A percentile compares a stretch with the other conserved stretches of the same genome.
These are phyloP conservation scores for Acanthoscelides obtectus DNA, from an alignment of 2,888 invertebrate species.

Conservation along the genomic window DNA sequence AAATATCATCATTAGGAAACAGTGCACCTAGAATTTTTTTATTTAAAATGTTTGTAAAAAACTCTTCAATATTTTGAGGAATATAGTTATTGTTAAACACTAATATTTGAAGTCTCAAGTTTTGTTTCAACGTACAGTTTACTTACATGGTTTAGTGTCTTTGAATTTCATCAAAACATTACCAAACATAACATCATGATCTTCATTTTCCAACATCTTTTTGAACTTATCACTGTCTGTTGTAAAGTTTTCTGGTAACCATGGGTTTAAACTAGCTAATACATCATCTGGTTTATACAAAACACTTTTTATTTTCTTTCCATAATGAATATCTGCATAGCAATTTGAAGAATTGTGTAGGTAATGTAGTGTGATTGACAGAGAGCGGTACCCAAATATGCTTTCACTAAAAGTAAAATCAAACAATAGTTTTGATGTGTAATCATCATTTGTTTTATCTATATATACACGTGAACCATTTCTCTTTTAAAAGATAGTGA, in stretches of 20 bases:
- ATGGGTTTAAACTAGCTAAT: conserved; percentile 30
- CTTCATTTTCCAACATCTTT: conserved; percentile 28
- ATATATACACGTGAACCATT: too few species aligned
- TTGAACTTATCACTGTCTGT: conserved; percentile 29
- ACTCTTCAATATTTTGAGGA: too few species aligned
- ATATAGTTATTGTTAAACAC: too few species aligned
- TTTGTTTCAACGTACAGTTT: conserved; percentile 2
- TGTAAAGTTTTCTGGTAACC: conserved; percentile 38
- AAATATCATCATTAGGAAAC: conserved; percentile 30
- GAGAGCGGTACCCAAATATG: conserved; percentile 89
- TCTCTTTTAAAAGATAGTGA: too few species aligned
- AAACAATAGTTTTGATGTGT: too few species aligned
- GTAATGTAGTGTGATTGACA: conserved; percentile 50
- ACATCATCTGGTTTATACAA: conserved; percentile 34
- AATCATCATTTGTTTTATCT: too few species aligned
- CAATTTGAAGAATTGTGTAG: conserved; percentile 48
- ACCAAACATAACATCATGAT: conserved; percentile 36
- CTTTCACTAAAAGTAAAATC: conserved; percentile 56
- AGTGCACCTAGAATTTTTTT: conserved; percentile 12
- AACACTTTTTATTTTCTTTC: conserved; percentile 56
- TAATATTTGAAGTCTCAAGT: too few species aligned
- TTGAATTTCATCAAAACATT: conserved; percentile 28
- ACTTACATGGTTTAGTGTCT: conserved; percentile 18
- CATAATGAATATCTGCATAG: conserved; percentile 71
- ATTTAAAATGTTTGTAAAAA: too few species aligned